Percentiles rank a stretch among this genome's conserved stretches.
These are phyloP conservation scores for Catharus ustulatus DNA, from an alignment of 2,797 vertebrate species.

Conservation along the genomic window DNA sequence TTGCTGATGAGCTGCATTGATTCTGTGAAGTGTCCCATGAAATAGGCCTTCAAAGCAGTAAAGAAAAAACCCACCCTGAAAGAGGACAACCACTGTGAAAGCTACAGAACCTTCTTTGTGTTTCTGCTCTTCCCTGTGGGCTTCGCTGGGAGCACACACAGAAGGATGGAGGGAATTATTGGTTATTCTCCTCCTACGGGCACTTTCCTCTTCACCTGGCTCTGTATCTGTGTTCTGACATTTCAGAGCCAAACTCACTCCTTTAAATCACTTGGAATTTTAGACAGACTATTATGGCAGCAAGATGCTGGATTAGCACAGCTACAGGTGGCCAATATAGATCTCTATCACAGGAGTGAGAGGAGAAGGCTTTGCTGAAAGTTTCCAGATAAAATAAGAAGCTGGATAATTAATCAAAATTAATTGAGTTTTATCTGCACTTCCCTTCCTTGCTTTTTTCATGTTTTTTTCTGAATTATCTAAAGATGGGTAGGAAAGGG, in stretches of 20 bases:
- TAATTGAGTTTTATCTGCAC: not conserved
- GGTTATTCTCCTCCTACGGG: not conserved
- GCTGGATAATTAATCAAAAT: not conserved
- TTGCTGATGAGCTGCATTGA: constrained; percentile 84
- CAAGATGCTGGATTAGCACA: not conserved
- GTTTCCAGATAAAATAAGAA: not conserved
- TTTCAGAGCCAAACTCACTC: not conserved
- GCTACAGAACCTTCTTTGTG: constrained; percentile 88
- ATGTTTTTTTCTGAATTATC: not conserved
- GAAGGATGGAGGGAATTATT: not conserved
- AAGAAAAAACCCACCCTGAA: constrained; percentile 76
- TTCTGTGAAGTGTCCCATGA: constrained; percentile 88
- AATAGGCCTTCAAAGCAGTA: constrained; percentile 84
- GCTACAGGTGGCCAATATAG: rapidly evolving
- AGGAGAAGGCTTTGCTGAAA: not conserved
- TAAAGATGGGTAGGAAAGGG: not conserved
- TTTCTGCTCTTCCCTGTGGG: constrained; percentile 75
- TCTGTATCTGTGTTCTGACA: not conserved
- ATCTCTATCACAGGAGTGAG: not conserved
- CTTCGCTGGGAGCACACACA: constrained; percentile 72
- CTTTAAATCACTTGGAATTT: not conserved
- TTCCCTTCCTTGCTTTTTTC: not conserved
- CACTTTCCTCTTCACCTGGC: not conserved
- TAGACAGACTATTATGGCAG: not conserved
- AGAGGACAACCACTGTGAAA: constrained; percentile 86